These are phyloP conservation scores for Pogona vitticeps DNA, from an alignment of 2,113 vertebrate species.

Conservation along the genomic window DNA sequence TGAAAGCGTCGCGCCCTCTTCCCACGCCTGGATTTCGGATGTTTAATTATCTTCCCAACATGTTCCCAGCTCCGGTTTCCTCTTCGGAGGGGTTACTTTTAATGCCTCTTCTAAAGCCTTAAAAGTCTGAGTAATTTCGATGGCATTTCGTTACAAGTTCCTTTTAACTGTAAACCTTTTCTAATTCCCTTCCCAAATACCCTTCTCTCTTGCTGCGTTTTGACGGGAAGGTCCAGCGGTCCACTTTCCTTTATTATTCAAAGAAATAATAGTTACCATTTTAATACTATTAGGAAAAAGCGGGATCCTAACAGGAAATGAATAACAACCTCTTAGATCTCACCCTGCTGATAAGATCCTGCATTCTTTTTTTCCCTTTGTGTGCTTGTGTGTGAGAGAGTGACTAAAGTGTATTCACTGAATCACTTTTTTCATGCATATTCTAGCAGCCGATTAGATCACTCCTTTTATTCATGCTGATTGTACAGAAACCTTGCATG, in stretches of 20 bases:
- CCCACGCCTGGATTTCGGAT: not conserved
- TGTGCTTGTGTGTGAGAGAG: not conserved
- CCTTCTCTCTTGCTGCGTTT: not conserved
- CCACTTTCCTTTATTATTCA: too few species aligned
- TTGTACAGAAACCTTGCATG: not conserved
- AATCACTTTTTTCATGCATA: constrained; percentile 39
- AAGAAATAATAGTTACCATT: too few species aligned
- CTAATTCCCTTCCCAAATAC: not conserved
- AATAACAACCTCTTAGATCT: not conserved
- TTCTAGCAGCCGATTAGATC: not conserved
- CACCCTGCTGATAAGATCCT: not conserved
- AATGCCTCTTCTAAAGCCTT: not conserved
- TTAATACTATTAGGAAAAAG: not conserved
- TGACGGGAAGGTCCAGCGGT: not conserved
- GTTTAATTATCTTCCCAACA: too few species aligned
- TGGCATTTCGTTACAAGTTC: not conserved
- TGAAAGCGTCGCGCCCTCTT: too few species aligned
- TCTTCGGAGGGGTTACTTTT: too few species aligned
- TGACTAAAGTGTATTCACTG: not conserved
- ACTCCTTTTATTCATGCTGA: not conserved
- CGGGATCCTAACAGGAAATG: not conserved
- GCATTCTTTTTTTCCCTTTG: not conserved
- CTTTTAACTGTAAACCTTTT: not conserved
- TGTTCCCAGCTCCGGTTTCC: too few species aligned
- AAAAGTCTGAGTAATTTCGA: too few species aligned